Base-by-base conservation (phyloP, 2,888 invertebrate genomes). In the Mechanitis mazaeus region DNA sequence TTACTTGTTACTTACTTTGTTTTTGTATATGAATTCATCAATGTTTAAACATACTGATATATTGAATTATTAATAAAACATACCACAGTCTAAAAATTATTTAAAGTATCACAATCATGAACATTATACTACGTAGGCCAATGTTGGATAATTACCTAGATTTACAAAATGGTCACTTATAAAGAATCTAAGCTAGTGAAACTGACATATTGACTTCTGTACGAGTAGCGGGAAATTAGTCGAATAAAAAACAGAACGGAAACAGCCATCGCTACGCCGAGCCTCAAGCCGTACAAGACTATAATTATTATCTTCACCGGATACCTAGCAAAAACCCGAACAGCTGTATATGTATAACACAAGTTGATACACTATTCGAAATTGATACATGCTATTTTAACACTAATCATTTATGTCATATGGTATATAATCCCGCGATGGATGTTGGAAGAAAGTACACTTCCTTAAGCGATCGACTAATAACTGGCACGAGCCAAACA, bases 251-350 rank as follows among this genome's bases (percentile, higher is more conserved):
- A 78, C 70, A 66, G 63, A 77, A 64, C 78, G 83, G 82, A 84
- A 78, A 81, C 71, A 75, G 77, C 79, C 72, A 75, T 79, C 79
- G 75, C 66, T 68, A 66, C 68, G 68, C 68, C 75, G 56, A 73
- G 74, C 75, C 72, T 64, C 71, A 64, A 64, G 71, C 66, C 72
- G 68, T 67, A 71, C 69, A 71, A 70, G 72, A 72, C 74, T 73
- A 73, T 75, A 80, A 81, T 84, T 79, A 84, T 79, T 77, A 75
- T 75, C 77, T 73, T 78, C 75, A 68, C 78, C 83, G 84, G 84
- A 83, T 81, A 77, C 74, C 70, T 74, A 72, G 75, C 78, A 84
- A 83, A 84, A 84, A 84, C 75, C 78, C 66, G 78, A 72, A 73
- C 73, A 74, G 73, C 69, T 66, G 60, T 68, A 68, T 67, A 65